These are phyloP conservation scores for Tetheella fluctuosa DNA, from an alignment of 2,888 invertebrate species.

Conservation along the genomic window DNA sequence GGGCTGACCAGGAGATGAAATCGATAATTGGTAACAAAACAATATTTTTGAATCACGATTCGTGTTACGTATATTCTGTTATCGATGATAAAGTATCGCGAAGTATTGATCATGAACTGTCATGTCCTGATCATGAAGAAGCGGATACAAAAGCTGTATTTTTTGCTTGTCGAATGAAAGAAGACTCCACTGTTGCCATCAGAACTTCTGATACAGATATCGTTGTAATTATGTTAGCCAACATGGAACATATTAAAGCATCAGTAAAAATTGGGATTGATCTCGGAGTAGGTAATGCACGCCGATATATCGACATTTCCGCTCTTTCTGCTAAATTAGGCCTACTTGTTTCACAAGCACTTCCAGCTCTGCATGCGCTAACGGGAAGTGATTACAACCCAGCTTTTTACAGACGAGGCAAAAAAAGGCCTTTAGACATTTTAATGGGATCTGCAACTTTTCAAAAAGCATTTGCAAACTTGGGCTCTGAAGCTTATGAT, in stretches of 20 bases:
- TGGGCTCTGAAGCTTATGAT: constrained; percentile 12
- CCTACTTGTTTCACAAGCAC: constrained; percentile 17
- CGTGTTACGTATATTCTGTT: constrained; percentile 23
- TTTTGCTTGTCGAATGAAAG: constrained; percentile 24
- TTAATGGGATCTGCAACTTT: constrained; percentile 21
- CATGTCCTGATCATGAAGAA: constrained; percentile 35
- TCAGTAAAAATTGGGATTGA: constrained; percentile 21
- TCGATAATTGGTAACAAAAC: constrained; percentile 25
- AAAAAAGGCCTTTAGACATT: constrained; percentile 22
- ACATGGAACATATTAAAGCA: constrained; percentile 24
- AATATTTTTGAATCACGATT: constrained; percentile 18
- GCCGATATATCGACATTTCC: constrained; percentile 25
- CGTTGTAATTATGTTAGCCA: constrained; percentile 33
- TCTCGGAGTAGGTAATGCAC: constrained; percentile 21
- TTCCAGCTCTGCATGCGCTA: constrained; percentile 27
- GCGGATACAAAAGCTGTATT: constrained; percentile 31
- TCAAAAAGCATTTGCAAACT: constrained; percentile 22
- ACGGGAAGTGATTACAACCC: constrained; percentile 27
- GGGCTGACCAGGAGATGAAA: constrained; percentile 29
- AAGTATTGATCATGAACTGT: constrained; percentile 23
- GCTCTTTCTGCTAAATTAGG: constrained; percentile 21
- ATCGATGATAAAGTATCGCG: constrained; percentile 21
- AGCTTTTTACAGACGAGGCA: constrained; percentile 21
- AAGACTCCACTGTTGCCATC: constrained; percentile 20
- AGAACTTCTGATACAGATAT: constrained; percentile 37